Percentiles rank a stretch among this genome's conserved stretches.
These are phyloP conservation scores for Epinephelus lanceolatus DNA, from an alignment of 2,113 vertebrate species.

Conservation along the genomic window DNA sequence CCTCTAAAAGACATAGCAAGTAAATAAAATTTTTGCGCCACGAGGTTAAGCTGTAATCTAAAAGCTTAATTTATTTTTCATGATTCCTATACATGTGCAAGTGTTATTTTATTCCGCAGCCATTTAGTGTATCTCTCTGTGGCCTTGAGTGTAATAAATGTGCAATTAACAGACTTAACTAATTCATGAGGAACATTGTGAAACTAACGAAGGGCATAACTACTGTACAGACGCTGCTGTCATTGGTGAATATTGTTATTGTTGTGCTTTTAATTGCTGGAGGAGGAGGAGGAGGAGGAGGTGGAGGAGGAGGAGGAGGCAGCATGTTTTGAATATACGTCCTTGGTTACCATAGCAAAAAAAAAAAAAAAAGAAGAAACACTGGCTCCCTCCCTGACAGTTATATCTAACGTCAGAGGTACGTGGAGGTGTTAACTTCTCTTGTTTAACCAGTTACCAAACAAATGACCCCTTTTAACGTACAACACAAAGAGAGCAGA, in stretches of 20 bases:
- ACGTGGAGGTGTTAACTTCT: slow-evolving; percentile 79
- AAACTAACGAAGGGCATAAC: slow-evolving; percentile 83
- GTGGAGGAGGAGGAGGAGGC: slow-evolving; percentile 54
- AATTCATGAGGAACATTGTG: slow-evolving; percentile 83
- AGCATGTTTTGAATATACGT: slow-evolving; percentile 79
- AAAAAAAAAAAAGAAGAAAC: slow-evolving; percentile 61
- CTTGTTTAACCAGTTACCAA: slow-evolving; percentile 70
- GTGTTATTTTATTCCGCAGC: slow-evolving; percentile 56
- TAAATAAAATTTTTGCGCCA: slow-evolving; percentile 44
- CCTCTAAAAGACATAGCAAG: slow-evolving; percentile 16
- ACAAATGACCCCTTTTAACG: slow-evolving; percentile 70
- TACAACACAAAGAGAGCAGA: slow-evolving; percentile 57
- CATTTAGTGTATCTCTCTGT: slow-evolving; percentile 74
- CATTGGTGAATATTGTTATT: slow-evolving; percentile 80
- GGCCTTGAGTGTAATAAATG: slow-evolving; percentile 80
- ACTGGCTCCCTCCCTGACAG: slow-evolving; percentile 72
- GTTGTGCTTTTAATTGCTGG: slow-evolving; percentile 82
- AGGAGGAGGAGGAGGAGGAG: slow-evolving; percentile 54
- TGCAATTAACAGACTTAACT: slow-evolving; percentile 84
- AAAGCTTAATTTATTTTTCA: slow-evolving; percentile 64
- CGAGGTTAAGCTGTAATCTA: slow-evolving; percentile 48
- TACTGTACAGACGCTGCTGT: slow-evolving; percentile 77
- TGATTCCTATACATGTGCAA: slow-evolving; percentile 49
- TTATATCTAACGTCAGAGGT: slow-evolving; percentile 76
- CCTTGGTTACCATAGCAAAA: slow-evolving; percentile 82